Evolutionary conservation across 2,113 vertebrate species (phyloP).

Genomic region (Merops nubicus): DNA sequence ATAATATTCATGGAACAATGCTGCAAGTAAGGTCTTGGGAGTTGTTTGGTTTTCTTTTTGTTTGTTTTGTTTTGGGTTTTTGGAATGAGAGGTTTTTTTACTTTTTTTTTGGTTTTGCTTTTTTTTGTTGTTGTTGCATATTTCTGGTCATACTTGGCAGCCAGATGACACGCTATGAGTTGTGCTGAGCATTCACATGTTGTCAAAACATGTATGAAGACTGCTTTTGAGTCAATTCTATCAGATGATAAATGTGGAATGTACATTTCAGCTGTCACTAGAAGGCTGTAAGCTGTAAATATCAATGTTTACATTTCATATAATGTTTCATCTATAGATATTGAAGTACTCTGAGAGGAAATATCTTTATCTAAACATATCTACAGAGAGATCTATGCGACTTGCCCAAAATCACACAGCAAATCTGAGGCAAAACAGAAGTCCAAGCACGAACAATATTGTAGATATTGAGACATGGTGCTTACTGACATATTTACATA

Average conservation of each 20-base stretch:
- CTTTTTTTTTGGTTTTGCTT: not conserved
- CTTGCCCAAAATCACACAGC: not conserved
- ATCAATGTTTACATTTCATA: not conserved
- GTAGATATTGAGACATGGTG: not conserved
- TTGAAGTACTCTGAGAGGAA: not conserved
- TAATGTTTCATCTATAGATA: not conserved
- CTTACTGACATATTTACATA: not conserved
- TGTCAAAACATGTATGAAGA: not conserved
- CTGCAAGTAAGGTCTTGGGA: conserved; percentile 81
- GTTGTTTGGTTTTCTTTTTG: not conserved
- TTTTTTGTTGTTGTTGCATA: not conserved
- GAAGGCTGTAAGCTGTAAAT: not conserved
- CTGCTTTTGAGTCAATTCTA: not conserved
- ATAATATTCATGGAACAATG: conserved; percentile 88
- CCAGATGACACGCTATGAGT: not conserved
- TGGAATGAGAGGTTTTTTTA: too few species aligned
- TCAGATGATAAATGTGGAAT: not conserved
- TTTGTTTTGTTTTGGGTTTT: not conserved
- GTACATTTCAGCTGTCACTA: not conserved
- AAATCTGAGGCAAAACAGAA: not conserved
- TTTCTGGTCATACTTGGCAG: not conserved
- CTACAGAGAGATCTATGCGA: not conserved
- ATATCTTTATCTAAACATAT: not conserved
- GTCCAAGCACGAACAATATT: not conserved
- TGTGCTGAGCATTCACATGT: not conserved